Conservation (phyloP, 2,113 vertebrate genomes). For the Phycodurus eques region DNA sequence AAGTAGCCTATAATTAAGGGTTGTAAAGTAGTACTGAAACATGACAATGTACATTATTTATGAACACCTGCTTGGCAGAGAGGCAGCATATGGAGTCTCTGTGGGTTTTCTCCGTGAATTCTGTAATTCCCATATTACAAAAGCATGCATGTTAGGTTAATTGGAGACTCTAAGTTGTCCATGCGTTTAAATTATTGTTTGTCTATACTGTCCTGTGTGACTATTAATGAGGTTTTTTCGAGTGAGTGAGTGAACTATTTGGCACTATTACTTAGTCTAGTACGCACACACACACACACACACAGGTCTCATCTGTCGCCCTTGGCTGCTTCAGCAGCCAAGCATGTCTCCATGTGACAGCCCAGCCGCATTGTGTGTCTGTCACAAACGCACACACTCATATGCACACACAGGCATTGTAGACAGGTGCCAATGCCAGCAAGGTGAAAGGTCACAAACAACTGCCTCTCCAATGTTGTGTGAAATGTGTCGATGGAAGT, state of each 20-base stretch:
- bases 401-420: conserved; percentile 28
- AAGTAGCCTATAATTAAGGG: no score
- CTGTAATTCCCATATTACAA: no score
- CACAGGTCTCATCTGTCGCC: conserved; percentile 54
- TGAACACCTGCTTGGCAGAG: neutral
- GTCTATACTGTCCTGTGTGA: no score
- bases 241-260: no score
- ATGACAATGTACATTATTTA: no score
- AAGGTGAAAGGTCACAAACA: conserved; percentile 65
- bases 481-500: conserved; percentile 63
- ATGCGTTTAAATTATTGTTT: no score
- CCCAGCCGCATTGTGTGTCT: conserved; percentile 43
- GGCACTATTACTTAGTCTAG: no score
- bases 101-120: no score
- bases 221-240: no score
- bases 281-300: neutral
- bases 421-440: conserved; percentile 51
- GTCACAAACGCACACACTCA: conserved; percentile 35
- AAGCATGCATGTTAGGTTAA: no score
- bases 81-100: neutral
- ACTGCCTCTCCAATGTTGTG: conserved; percentile 68
- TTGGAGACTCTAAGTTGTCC: no score
- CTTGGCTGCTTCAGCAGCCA: conserved; percentile 60
- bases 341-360: conserved; percentile 65
- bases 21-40: no score